Evolutionary conservation across 2,888 invertebrate genomes (phyloP), one percentile per base, ranked within the genome.

Genomic region (Polietes domitor): DNA sequence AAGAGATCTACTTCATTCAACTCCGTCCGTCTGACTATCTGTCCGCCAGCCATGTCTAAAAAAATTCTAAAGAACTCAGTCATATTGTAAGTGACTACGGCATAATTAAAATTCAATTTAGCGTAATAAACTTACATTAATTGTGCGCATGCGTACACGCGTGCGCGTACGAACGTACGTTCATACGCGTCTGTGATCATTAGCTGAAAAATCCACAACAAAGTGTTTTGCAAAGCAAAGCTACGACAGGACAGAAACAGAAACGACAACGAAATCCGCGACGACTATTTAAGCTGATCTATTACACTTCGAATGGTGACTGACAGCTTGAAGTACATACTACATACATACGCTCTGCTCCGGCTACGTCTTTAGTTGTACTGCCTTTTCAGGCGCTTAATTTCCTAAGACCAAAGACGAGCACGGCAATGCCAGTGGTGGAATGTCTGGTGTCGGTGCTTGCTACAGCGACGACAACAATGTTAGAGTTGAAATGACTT

Each of bases 91-190:
- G 32, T 32, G 9, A 47, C 47, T 15, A 15, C 4, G 47, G 19
- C 50, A 75, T 24, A 78, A 78, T 78, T 72, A 72, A 78, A 78
- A 63, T 37, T 50, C 72, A 78, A 72, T 78, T 78, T 63, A 78
- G 63, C 43, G 12, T 78, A 72, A 72, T 72, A 72, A 72, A 78
- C 37, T 65, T 28, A 72, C 63, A 53, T 63, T 72, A 78, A 78
- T 72, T 32, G 63, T 63, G 28, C 63, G 71, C 61, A 17, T 61
- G 72, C 53, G 50, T 26, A 50, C 32, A 37, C 19, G 24, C 32
- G 37, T 37, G 12, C n/a, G 53, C 53, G 19, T 28, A 5, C 17
- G 9, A n/a, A n/a, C 4, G 28, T 19, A 19, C 28, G 63, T 58
- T n/a, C 65, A 41, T 65, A 37, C 5, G 17, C 65, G 21, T 41